Percentiles rank a stretch among this genome's conserved stretches.
These are phyloP conservation scores for Norana najaformis DNA, from an alignment of 2,888 invertebrate genomes.

Conservation along the genomic window DNA sequence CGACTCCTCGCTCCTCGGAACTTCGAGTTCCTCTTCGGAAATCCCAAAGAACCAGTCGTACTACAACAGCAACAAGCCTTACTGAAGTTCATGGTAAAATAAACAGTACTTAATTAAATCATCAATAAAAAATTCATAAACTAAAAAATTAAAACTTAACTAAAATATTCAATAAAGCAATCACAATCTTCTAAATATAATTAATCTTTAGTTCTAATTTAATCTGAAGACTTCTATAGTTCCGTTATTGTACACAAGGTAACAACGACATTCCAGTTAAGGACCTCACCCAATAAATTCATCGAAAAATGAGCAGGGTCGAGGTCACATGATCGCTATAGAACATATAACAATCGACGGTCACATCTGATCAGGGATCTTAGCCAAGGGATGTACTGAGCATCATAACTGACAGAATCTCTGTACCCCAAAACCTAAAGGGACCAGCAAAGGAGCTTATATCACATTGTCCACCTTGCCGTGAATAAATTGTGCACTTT, in stretches of 20 bases:
- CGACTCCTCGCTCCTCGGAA: constrained; percentile 53
- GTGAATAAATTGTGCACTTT: no score
- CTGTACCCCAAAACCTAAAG: not conserved
- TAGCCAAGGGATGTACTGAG: not conserved
- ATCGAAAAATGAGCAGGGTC: no score
- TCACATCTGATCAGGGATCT: no score
- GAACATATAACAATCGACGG: no score
- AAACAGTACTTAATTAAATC: not conserved
- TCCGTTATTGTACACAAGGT: no score
- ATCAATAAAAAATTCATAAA: not conserved
- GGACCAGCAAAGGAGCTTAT: not conserved
- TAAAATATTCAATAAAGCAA: not conserved
- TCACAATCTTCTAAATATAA: not conserved
- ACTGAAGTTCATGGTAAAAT: not conserved
- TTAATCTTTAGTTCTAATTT: no score
- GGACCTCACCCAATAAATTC: no score
- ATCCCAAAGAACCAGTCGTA: constrained; percentile 82
- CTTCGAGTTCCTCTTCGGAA: constrained; percentile 59
- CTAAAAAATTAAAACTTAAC: not conserved
- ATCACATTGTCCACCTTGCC: no score
- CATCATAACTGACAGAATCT: not conserved
- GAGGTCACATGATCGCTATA: no score
- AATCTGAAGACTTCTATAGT: no score
- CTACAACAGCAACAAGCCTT: constrained; percentile 64
- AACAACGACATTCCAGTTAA: no score